Evolutionary conservation across 2,888 invertebrate species (phyloP).

Genomic region (Folsomia manolachei): DNA sequence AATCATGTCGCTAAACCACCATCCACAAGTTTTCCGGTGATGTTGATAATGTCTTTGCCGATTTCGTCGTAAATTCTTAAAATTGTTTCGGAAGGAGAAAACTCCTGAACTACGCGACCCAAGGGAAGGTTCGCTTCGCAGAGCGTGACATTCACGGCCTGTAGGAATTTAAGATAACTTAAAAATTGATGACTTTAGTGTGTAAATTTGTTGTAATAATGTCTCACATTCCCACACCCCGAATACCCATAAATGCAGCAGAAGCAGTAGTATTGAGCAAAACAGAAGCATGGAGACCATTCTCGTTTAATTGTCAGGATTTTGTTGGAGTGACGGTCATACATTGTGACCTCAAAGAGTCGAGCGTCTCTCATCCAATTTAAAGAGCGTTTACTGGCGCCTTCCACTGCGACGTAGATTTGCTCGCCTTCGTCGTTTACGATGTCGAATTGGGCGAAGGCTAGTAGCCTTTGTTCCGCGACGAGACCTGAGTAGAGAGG

Average conservation of each 20-base stretch:
- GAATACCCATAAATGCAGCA: conserved; percentile 26
- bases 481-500: neutral
- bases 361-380: conserved; percentile 25
- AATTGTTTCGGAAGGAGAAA: conserved; percentile 17
- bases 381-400: neutral
- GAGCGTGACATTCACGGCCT: conserved; percentile 9
- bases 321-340: conserved; percentile 27
- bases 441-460: conserved; percentile 28
- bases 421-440: conserved; percentile 29
- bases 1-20: conserved; percentile 10
- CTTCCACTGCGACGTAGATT: conserved; percentile 27
- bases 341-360: conserved; percentile 32
- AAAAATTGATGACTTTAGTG: neutral
- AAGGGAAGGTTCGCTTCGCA: neutral
- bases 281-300: conserved; percentile 13
- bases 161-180: neutral
- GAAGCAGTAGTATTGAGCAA: conserved; percentile 29
- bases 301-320: conserved; percentile 18
- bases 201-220: neutral
- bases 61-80: conserved; percentile 16
- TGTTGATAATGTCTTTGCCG: conserved; percentile 14
- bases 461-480: conserved; percentile 1
- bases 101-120: conserved; percentile 19
- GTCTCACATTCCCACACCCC: conserved; percentile 32
- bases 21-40: conserved; percentile 18